phyloP scores from a whole-genome alignment of 2,888 invertebrate genomes.

The Acanthosoma haemorrhoidale region DNA sequence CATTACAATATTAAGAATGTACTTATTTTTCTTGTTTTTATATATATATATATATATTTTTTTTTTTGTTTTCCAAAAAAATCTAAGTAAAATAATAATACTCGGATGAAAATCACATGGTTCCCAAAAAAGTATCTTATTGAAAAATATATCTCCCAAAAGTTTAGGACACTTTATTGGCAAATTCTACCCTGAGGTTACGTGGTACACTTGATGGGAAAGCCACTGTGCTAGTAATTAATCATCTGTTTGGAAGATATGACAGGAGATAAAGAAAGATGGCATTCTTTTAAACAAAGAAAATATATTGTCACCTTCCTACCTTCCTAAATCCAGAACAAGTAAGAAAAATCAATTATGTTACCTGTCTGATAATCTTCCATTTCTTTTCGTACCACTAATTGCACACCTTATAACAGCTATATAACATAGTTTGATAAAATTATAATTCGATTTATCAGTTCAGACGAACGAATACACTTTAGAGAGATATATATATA shows the following conservation, averaged over 20 bases:
- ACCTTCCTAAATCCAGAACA: too few species aligned
- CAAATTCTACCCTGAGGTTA: slow-evolving; percentile 25
- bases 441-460: slow-evolving; percentile 1
- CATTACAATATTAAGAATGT: background rate
- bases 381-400: background rate
- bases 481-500: too few species aligned
- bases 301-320: background rate
- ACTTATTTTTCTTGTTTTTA: background rate
- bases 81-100: slow-evolving; percentile 16
- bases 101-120: slow-evolving; percentile 17
- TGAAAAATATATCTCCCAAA: slow-evolving; percentile 15
- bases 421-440: background rate
- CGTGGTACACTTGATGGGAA: background rate
- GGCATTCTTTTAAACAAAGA: background rate
- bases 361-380: slow-evolving; percentile 5
- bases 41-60: background rate
- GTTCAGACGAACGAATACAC: background rate
- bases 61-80: background rate
- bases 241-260: background rate
- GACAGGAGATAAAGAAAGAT: background rate
- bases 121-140: slow-evolving; percentile 19
- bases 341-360: background rate
- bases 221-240: background rate
- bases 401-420: background rate
- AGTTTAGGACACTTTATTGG: slow-evolving; percentile 26